phyloP scores from a whole-genome alignment of 2,888 invertebrate genomes.

The Pardosa pseudoannulata region DNA sequence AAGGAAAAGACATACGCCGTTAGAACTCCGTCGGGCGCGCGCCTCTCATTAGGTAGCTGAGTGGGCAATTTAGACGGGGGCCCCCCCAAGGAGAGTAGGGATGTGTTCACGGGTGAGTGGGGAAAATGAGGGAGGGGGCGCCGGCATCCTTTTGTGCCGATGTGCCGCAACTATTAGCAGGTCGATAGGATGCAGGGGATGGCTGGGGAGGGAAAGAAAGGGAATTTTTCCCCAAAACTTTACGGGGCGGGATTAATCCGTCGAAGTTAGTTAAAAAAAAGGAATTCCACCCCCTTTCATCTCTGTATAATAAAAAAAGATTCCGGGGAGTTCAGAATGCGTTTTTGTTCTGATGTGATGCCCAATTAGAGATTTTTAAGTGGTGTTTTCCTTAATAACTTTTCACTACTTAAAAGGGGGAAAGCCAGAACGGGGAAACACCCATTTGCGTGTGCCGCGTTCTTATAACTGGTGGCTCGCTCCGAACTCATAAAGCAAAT shows the following conservation, averaged over 20 bases:
- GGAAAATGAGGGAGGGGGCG: background rate
- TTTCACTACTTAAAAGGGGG: background rate
- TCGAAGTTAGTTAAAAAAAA: too few relatives aligned
- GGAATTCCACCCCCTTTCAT: background rate
- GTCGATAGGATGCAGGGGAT: background rate
- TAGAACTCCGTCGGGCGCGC: background rate
- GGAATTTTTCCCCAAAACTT: background rate
- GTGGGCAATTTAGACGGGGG: constrained; percentile 2
- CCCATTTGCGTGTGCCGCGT: background rate
- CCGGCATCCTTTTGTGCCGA: background rate
- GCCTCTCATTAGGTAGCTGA: constrained; percentile 14
- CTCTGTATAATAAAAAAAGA: background rate
- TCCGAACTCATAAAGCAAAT: background rate
- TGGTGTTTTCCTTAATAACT: constrained; percentile 10
- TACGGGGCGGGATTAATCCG: too few relatives aligned
- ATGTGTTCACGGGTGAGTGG: background rate
- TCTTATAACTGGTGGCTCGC: background rate
- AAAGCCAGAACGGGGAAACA: background rate
- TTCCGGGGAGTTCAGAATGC: background rate
- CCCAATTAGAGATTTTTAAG: constrained; percentile 14
- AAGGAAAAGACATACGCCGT: constrained; percentile 8
- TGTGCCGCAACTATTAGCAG: constrained; percentile 14
- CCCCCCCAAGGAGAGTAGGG: background rate
- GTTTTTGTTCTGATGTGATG: constrained; percentile 1
- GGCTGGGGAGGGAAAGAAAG: background rate